A percentile compares a stretch with the other conserved stretches of the same genome.
These are phyloP conservation scores for Halcyon senegalensis DNA, from an alignment of 2,113 vertebrate species.

Conservation along the genomic window DNA sequence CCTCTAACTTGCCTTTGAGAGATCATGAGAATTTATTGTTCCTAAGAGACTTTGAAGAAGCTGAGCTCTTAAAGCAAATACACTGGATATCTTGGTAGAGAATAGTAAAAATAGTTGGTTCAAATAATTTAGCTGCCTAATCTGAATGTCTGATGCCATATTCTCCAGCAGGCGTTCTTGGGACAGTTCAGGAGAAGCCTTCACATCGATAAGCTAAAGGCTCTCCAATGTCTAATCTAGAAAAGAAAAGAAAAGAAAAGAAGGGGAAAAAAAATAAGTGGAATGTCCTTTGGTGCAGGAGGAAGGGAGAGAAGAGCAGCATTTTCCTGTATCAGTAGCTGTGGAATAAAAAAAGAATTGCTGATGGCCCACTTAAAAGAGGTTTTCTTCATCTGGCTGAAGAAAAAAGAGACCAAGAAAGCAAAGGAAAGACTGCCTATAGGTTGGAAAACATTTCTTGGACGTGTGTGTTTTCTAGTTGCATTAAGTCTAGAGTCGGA, in stretches of 20 bases:
- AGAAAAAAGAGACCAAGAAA: background rate
- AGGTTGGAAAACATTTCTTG: background rate
- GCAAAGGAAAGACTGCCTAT: background rate
- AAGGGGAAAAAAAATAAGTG: no score
- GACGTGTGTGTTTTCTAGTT: background rate
- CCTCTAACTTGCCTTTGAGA: background rate
- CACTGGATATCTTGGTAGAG: background rate
- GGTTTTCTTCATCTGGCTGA: background rate
- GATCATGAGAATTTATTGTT: background rate
- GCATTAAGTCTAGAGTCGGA: background rate
- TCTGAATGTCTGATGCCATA: background rate
- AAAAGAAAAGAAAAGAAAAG: background rate
- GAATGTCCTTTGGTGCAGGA: background rate
- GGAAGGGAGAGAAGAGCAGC: background rate
- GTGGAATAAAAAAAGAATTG: background rate
- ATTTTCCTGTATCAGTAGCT: background rate
- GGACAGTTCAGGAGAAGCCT: background rate
- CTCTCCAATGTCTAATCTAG: background rate
- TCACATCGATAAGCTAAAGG: background rate
- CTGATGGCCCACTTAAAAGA: background rate
- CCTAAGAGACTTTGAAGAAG: background rate
- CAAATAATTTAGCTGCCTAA: background rate
- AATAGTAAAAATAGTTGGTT: background rate
- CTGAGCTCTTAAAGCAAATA: background rate
- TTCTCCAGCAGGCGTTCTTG: background rate